Evolutionary conservation across 1,140 invertebrate genomes (phyloP).

Genomic region (Sycophila sp.): DNA sequence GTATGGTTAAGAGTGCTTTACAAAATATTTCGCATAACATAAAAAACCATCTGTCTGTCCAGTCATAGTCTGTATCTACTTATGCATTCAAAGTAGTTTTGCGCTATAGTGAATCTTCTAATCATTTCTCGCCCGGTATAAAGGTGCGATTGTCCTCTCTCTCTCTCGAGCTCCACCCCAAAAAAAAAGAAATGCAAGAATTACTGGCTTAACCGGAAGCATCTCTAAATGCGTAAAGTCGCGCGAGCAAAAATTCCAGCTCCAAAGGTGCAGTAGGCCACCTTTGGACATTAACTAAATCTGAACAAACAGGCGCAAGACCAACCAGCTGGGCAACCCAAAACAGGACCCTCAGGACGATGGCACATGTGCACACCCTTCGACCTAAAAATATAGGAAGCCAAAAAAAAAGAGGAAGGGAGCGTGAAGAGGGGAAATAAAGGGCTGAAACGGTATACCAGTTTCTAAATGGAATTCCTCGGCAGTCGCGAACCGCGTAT

Average conservation of each 20-base stretch:
- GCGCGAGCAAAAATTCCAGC: slow-evolving; percentile 42
- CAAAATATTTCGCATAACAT: too few species aligned
- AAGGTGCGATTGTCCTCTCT: slow-evolving; percentile 31
- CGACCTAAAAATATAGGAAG: slow-evolving; percentile 27
- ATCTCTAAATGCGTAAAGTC: slow-evolving; percentile 29
- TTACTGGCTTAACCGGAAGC: slow-evolving; percentile 45
- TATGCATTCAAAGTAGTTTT: not conserved
- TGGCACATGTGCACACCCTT: slow-evolving; percentile 14
- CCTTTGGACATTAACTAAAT: slow-evolving; percentile 58
- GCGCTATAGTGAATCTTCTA: not conserved
- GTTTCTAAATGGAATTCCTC: slow-evolving; percentile 46
- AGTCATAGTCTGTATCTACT: too few species aligned
- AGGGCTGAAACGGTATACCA: slow-evolving; percentile 48
- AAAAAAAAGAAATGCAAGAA: slow-evolving; percentile 41
- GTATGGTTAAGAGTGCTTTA: too few species aligned
- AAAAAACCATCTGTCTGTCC: too few species aligned
- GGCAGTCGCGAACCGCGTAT: slow-evolving; percentile 1
- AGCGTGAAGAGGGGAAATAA: slow-evolving; percentile 42
- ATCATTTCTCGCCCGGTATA: not conserved
- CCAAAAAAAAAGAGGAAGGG: not conserved
- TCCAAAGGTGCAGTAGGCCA: slow-evolving; percentile 46
- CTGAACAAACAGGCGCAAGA: slow-evolving; percentile 54
- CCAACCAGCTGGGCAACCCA: slow-evolving; percentile 33
- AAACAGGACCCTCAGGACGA: slow-evolving; percentile 13
- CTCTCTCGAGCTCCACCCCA: not conserved